These are phyloP conservation scores for Margaritifera margaritifera DNA, from an alignment of 2,888 invertebrate genomes.

Conservation along the genomic window DNA sequence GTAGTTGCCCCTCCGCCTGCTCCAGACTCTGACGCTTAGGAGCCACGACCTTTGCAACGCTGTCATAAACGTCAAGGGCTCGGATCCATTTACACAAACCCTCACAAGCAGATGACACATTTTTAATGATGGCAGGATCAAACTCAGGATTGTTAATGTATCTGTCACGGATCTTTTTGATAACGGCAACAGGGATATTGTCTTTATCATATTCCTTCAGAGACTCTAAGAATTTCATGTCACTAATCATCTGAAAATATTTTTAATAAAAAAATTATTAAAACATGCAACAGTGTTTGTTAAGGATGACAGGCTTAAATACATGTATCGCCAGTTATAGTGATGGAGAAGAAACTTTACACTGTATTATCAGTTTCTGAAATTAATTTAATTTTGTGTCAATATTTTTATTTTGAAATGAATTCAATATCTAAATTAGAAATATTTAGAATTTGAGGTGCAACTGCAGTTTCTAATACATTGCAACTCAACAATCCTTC, in stretches of 20 bases:
- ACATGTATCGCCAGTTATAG: background rate
- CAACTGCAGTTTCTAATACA: too few species aligned
- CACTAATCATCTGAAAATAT: conserved; percentile 68
- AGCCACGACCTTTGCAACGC: conserved; percentile 71
- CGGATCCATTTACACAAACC: conserved; percentile 72
- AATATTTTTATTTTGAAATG: too few species aligned
- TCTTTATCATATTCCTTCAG: conserved; percentile 72
- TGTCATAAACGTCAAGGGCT: conserved; percentile 71
- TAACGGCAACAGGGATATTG: conserved; percentile 65
- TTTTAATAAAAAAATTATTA: background rate
- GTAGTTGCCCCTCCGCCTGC: conserved; percentile 61
- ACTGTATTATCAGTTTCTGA: background rate
- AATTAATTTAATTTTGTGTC: too few species aligned
- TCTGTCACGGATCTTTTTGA: conserved; percentile 67
- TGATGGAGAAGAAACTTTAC: background rate
- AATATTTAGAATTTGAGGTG: too few species aligned
- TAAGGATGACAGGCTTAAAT: background rate
- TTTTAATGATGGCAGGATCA: conserved; percentile 69
- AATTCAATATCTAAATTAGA: background rate
- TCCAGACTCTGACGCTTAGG: conserved; percentile 68
- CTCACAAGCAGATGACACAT: conserved; percentile 72
- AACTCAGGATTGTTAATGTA: conserved; percentile 71
- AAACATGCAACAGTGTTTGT: background rate
- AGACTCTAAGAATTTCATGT: conserved; percentile 70
- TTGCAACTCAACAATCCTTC: too few species aligned